Evolutionary conservation across 1,140 invertebrate species (phyloP).

Genomic region (Aleiodes sp.): DNA sequence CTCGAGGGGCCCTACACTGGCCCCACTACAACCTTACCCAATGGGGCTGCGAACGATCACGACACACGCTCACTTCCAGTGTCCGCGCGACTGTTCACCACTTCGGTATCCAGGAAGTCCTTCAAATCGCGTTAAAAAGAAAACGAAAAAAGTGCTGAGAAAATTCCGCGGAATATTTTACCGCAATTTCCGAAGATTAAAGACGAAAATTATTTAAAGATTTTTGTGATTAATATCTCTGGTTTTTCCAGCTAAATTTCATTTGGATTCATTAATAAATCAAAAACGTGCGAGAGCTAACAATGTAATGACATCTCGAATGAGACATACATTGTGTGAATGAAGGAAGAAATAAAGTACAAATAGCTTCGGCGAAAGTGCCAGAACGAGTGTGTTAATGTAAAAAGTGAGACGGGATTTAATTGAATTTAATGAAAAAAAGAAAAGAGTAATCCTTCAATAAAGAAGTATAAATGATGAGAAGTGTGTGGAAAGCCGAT

Average conservation of each 20-base stretch:
- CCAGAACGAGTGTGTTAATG: slow-evolving; percentile 2
- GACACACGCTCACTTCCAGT: slow-evolving; percentile 33
- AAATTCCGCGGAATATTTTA: too few relatives aligned
- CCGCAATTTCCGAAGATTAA: too few relatives aligned
- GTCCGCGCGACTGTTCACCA: slow-evolving; percentile 31
- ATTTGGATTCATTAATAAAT: too few relatives aligned
- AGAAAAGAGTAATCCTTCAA: not conserved
- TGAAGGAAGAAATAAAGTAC: not conserved
- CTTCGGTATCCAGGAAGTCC: slow-evolving; percentile 20
- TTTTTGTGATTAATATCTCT: too few relatives aligned
- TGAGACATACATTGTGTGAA: not conserved
- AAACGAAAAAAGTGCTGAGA: too few relatives aligned
- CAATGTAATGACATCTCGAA: not conserved
- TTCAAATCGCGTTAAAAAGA: too few relatives aligned
- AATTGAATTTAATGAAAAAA: too few relatives aligned
- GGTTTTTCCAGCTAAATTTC: too few relatives aligned
- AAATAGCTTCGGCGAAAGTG: slow-evolving; percentile 14
- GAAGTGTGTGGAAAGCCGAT: slow-evolving; percentile 28
- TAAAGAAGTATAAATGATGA: slow-evolving; percentile 19
- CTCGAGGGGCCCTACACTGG: not conserved
- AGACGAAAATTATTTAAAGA: too few relatives aligned
- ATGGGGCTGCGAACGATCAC: slow-evolving; percentile 28
- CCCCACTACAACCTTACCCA: slow-evolving; percentile 25
- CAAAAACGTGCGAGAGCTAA: not conserved
- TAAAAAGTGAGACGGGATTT: not conserved